A percentile compares a stretch with the other conserved stretches of the same genome.
These are phyloP conservation scores for Eubasilissa splendida DNA, from an alignment of 2,888 invertebrate species.

Conservation along the genomic window DNA sequence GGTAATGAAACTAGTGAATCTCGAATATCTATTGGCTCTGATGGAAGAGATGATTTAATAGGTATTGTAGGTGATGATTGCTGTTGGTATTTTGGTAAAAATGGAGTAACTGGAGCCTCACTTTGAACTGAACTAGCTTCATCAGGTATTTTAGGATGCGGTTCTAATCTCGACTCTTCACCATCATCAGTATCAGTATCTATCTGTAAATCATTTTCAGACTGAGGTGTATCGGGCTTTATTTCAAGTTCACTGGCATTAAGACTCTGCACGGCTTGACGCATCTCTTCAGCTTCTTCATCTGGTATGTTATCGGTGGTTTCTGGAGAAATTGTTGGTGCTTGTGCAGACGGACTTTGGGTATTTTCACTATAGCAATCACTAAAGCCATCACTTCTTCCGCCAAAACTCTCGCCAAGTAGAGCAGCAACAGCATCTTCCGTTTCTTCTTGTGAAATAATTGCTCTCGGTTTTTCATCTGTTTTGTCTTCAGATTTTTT, in stretches of 20 bases:
- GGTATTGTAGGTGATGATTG: conserved; percentile 62
- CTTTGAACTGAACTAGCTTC: conserved; percentile 62
- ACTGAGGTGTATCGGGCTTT: conserved; percentile 89
- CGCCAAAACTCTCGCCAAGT: conserved; percentile 88
- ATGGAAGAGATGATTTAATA: neutral
- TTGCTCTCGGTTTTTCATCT: conserved; percentile 85
- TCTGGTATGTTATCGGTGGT: conserved; percentile 75
- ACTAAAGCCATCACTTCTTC: conserved; percentile 72
- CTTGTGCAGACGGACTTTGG: conserved; percentile 67
- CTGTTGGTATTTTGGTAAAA: conserved; percentile 27
- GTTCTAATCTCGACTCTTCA: conserved; percentile 73
- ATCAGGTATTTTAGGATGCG: conserved; percentile 63
- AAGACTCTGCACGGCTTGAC: conserved; percentile 87
- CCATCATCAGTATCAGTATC: conserved; percentile 89
- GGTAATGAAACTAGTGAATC: conserved; percentile 20
- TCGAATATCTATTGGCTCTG: conserved; percentile 58
- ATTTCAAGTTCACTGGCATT: conserved; percentile 80
- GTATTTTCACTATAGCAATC: conserved; percentile 73
- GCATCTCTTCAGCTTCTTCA: conserved; percentile 87
- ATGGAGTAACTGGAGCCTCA: neutral
- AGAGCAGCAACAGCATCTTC: conserved; percentile 93
- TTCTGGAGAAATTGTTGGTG: conserved; percentile 67
- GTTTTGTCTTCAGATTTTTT: conserved; percentile 73
- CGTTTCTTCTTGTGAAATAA: conserved; percentile 93
- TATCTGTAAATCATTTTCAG: conserved; percentile 87